Evolutionary conservation across 2,888 invertebrate genomes (phyloP), one percentile per base, ranked within the genome.

Genomic region (Caenorhabditis imperialis): DNA sequence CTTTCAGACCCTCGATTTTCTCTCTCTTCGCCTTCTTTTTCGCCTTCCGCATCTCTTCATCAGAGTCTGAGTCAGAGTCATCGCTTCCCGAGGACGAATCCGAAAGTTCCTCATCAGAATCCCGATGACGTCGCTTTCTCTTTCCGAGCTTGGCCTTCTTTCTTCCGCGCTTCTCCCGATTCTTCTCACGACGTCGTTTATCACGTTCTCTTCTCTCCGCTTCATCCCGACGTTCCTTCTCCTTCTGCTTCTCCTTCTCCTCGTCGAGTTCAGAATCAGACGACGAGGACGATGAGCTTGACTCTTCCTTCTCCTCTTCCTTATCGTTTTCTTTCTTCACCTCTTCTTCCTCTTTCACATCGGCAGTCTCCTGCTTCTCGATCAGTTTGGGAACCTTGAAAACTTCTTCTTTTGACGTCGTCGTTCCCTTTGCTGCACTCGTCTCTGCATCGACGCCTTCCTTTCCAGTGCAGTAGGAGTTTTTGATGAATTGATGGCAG

Each of bases 401-500:
- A 1, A 60, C 54, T 33, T 50, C 51, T 37, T 74, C 67, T 2
- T 57, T 74, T 8, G 67, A 61, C 7, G 74, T 74, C 10, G 67
- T 74, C n/a, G 58, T 57, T n/a, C 74, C 74, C 14, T 38, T 38
- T 5, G 75, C 71, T n/a, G 71, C 70, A 20, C 67, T 55, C 3
- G 50, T 48, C 35, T 67, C 72, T 2, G 73, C 74, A n/a, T 72
- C 62, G 2, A 71, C 55, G 8, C 86, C 86, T 35, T 83, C 92
- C 86, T 93, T 93, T 0, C 94, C 94, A 25, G 93, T 92, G 83
- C 95, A 95, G 88, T 94, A 95, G 0, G 94, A 94, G 90, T 94
- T 93, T 74, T 90, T 90, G 23, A 98, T 92, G 76, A 93, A 93
- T 0, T 95, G 94, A 88, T 95, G 93, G 89, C 99, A 99, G 87